Evolutionary conservation across 2,113 vertebrate genomes (phyloP), one percentile per base, ranked within the genome.

Genomic region (Ophthalmolycus amberensis): DNA sequence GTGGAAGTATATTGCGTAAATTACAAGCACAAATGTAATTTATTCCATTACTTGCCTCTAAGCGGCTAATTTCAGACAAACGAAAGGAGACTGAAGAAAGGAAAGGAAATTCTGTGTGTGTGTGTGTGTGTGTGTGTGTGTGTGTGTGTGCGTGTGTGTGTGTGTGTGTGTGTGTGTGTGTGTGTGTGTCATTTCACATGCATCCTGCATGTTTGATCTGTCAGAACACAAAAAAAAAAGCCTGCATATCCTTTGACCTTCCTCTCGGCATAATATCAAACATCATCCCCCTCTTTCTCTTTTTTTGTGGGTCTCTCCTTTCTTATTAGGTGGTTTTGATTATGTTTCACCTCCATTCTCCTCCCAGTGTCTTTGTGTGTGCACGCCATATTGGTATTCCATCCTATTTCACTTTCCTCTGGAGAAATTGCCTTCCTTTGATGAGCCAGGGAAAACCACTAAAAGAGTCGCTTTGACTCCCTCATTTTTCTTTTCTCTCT

Each of bases 391-490:
- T 89, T 90, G 82, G 85, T 90, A 89, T 90, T 88, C 79, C 59
- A 73, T 15, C 71, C 89, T 65, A 64, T 82, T 86, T 75, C 27
- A 37, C 67, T 68, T 87, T 84, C 46, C 83, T 82, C 88, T 86
- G 29, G 84, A 91, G 79, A 90, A 91, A 90, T 73, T 73, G 84
- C 37, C 75, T 82, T 84, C 52, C 70, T 90, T 87, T 89, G 83
- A 90, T 88, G 75, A 82, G 50, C 62, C 69, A 77, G 44, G 71
- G 74, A 74, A 85, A 87, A 88, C 22, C 68, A 75, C 84, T 67
- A 68, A 83, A 89, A 91, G 71, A 67, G 59, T 83, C 75, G 58
- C 89, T 83, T 91, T 89, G 83, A 74, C 85, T 87, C 60, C 58
- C 3, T 46, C 12, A 14, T 44, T 77, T 73, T 81, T 75, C 65